These are phyloP conservation scores for Spondyliosoma cantharus DNA, from an alignment of 2,797 vertebrate species.

Conservation along the genomic window DNA sequence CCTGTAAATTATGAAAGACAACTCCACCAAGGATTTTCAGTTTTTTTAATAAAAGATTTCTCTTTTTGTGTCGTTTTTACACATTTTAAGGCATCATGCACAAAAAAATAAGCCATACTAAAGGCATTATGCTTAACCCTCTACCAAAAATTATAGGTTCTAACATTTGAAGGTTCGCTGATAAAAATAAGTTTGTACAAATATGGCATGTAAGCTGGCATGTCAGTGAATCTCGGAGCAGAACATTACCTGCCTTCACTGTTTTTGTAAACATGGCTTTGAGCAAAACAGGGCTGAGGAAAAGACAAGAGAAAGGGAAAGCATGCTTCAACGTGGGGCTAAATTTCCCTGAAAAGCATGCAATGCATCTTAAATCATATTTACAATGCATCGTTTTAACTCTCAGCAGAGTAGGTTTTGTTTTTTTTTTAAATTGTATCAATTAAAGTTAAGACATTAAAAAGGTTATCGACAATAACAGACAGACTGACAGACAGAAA, in stretches of 20 bases:
- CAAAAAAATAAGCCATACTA: slow-evolving; percentile 81
- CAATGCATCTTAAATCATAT: slow-evolving; percentile 80
- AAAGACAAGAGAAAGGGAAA: slow-evolving; percentile 65
- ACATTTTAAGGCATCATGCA: slow-evolving; percentile 89
- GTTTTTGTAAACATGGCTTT: slow-evolving; percentile 87
- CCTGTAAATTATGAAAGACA: slow-evolving; percentile 29
- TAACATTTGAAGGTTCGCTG: slow-evolving; percentile 73
- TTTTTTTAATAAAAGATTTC: slow-evolving; percentile 83
- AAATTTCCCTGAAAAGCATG: slow-evolving; percentile 82
- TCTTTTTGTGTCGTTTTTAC: slow-evolving; percentile 70
- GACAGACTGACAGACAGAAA: slow-evolving; percentile 71
- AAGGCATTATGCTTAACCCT: slow-evolving; percentile 69
- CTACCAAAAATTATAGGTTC: slow-evolving; percentile 69
- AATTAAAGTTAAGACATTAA: slow-evolving; percentile 78
- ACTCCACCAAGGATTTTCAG: slow-evolving; percentile 27
- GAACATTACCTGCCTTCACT: slow-evolving; percentile 80
- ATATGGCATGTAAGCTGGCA: slow-evolving; percentile 86
- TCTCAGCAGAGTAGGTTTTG: slow-evolving; percentile 51
- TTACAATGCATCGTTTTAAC: slow-evolving; percentile 77
- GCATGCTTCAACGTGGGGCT: slow-evolving; percentile 77
- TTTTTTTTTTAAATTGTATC: slow-evolving; percentile 33
- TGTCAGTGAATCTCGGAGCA: slow-evolving; percentile 82
- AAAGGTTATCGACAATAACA: slow-evolving; percentile 78
- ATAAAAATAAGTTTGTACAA: slow-evolving; percentile 85
- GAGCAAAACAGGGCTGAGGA: slow-evolving; percentile 78